Percentiles rank a stretch among this genome's conserved stretches.
phyloP scores from a whole-genome alignment of 2,888 invertebrate species.

The Thymelicus acteon region DNA sequence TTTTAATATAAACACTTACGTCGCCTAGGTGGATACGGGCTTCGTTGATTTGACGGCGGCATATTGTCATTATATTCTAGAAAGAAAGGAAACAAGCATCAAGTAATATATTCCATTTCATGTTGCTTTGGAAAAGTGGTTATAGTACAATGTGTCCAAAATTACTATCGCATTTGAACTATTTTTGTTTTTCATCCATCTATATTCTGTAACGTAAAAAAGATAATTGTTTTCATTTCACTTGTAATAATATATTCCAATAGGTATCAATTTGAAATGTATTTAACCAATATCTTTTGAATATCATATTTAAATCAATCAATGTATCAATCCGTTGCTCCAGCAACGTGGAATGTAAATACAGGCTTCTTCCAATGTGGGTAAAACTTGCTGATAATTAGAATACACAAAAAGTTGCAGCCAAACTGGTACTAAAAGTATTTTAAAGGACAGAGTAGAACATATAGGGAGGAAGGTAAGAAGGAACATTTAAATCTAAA shows the following conservation, averaged over 20 bases:
- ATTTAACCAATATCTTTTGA: not conserved
- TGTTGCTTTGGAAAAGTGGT: not conserved
- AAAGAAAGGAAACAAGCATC: slow-evolving; percentile 54
- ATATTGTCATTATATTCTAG: slow-evolving; percentile 94
- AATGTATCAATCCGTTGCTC: not conserved
- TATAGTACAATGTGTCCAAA: too few species aligned
- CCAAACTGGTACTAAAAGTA: not conserved
- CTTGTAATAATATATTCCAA: too few species aligned
- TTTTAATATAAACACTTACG: slow-evolving; percentile 86
- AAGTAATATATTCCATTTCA: slow-evolving; percentile 18
- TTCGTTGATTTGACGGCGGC: slow-evolving; percentile 93
- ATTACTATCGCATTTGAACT: too few species aligned
- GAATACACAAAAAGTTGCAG: not conserved
- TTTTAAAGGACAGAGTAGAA: slow-evolving; percentile 9
- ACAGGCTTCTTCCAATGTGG: too few species aligned
- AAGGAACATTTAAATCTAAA: slow-evolving; percentile 25
- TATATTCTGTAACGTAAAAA: too few species aligned
- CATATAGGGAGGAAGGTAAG: slow-evolving; percentile 9
- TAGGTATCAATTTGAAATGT: too few species aligned
- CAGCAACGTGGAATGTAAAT: not conserved
- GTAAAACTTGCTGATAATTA: too few species aligned
- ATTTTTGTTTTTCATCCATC: too few species aligned
- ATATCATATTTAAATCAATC: not conserved
- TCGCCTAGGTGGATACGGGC: slow-evolving; percentile 93
- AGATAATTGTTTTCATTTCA: too few species aligned